phyloP scores from a whole-genome alignment of 2,888 invertebrate species.

The Diploptera punctata region DNA sequence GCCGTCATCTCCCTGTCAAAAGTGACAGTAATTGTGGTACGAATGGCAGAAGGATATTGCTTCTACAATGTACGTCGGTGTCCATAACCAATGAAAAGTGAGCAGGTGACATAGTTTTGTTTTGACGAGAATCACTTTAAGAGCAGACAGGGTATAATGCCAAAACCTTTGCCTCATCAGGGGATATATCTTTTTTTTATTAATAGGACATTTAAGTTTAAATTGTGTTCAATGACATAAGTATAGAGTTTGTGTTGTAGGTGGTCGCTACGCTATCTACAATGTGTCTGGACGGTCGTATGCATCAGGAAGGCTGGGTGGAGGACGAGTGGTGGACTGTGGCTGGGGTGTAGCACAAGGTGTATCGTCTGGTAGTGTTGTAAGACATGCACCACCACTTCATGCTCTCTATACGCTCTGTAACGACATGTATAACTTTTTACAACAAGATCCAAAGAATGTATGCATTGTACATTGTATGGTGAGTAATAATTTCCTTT shows the following conservation, averaged over 20 bases:
- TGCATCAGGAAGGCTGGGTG: slow-evolving; percentile 56
- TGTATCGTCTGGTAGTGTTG: slow-evolving; percentile 39
- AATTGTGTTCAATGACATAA: too few species aligned
- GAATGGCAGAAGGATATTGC: too few species aligned
- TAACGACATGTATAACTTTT: slow-evolving; percentile 86
- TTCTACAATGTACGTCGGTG: too few species aligned
- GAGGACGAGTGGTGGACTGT: slow-evolving; percentile 58
- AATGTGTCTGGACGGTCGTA: slow-evolving; percentile 75
- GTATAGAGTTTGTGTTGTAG: slow-evolving; percentile 47
- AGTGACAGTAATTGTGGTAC: too few species aligned
- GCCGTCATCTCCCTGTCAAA: too few species aligned
- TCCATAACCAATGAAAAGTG: too few species aligned
- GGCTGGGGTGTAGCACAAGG: slow-evolving; percentile 51
- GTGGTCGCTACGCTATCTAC: slow-evolving; percentile 79
- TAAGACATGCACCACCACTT: slow-evolving; percentile 72
- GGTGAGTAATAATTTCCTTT: slow-evolving; percentile 68
- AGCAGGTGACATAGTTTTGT: too few species aligned
- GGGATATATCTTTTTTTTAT: too few species aligned
- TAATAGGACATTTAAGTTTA: too few species aligned
- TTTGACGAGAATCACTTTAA: too few species aligned
- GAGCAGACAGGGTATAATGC: too few species aligned
- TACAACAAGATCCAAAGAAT: slow-evolving; percentile 81
- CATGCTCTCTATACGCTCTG: slow-evolving; percentile 82
- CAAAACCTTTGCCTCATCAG: too few species aligned
- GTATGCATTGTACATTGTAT: slow-evolving; percentile 85